phyloP scores from a whole-genome alignment of 2,113 vertebrate species.

The Parus major region DNA sequence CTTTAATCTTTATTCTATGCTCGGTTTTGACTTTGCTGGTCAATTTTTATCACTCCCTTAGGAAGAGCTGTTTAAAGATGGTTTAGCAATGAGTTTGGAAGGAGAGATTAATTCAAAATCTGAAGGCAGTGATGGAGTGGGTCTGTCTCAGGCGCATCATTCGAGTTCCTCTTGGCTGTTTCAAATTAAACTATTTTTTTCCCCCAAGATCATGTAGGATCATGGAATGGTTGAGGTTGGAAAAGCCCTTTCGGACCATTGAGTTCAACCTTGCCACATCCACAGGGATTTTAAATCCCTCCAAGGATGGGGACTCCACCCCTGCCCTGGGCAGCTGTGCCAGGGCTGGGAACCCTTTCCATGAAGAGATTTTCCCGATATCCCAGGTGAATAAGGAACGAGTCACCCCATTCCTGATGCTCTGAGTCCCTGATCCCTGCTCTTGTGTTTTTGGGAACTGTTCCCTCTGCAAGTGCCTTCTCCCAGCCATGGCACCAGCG shows the following conservation, averaged over 20 bases:
- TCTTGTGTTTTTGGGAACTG: background rate
- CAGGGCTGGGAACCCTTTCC: background rate
- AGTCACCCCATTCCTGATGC: background rate
- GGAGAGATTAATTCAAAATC: background rate
- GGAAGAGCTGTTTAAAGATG: background rate
- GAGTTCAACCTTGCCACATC: background rate
- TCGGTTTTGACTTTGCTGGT: background rate
- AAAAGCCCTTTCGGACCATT: background rate
- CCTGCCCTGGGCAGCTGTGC: background rate
- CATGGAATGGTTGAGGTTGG: background rate
- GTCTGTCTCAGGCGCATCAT: background rate
- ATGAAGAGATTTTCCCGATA: rapidly evolving
- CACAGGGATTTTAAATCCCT: background rate
- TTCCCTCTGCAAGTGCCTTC: background rate
- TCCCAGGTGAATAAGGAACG: background rate
- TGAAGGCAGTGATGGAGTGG: background rate
- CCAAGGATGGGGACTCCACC: background rate
- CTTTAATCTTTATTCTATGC: background rate
- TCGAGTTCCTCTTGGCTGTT: rapidly evolving
- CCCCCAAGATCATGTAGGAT: background rate
- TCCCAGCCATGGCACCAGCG: rapidly evolving
- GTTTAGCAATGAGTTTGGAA: background rate
- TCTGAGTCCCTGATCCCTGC: background rate
- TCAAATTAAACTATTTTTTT: background rate
- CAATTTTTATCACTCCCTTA: background rate